Evolutionary conservation across 2,888 invertebrate species (phyloP).

Genomic region (Erebia palarica): DNA sequence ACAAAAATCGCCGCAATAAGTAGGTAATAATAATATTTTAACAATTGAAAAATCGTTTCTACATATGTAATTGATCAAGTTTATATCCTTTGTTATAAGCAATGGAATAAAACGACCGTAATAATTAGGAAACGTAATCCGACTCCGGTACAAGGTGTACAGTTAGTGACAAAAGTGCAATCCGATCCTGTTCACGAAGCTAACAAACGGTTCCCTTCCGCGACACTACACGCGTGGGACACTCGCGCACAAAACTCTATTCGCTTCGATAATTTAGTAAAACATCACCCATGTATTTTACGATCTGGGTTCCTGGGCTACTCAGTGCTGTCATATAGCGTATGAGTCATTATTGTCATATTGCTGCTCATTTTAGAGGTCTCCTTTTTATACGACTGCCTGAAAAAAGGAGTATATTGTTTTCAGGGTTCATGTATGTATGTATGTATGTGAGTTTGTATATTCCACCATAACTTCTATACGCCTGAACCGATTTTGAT

Average conservation of each 20-base stretch:
- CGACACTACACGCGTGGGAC: constrained; percentile 39
- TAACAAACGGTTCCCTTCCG: constrained; percentile 52
- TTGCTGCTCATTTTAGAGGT: no score
- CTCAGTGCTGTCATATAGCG: not conserved
- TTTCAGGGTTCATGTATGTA: no score
- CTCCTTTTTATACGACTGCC: no score
- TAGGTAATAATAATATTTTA: no score
- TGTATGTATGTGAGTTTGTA: no score
- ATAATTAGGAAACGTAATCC: constrained; percentile 34
- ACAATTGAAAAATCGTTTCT: no score
- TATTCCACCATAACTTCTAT: no score
- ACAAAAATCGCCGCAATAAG: no score
- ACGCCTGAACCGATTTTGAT: no score
- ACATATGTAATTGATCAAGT: no score
- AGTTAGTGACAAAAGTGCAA: constrained; percentile 50
- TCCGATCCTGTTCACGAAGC: constrained; percentile 52
- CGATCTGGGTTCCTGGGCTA: not conserved
- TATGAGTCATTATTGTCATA: not conserved
- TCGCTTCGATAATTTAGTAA: constrained; percentile 10
- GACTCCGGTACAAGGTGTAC: constrained; percentile 32
- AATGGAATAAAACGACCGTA: not conserved
- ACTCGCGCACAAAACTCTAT: constrained; percentile 30
- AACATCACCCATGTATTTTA: not conserved
- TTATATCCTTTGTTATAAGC: no score
- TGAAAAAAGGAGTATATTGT: no score